Conservation (phyloP, 1,140 invertebrate genomes). For the Theocolax elegans region DNA sequence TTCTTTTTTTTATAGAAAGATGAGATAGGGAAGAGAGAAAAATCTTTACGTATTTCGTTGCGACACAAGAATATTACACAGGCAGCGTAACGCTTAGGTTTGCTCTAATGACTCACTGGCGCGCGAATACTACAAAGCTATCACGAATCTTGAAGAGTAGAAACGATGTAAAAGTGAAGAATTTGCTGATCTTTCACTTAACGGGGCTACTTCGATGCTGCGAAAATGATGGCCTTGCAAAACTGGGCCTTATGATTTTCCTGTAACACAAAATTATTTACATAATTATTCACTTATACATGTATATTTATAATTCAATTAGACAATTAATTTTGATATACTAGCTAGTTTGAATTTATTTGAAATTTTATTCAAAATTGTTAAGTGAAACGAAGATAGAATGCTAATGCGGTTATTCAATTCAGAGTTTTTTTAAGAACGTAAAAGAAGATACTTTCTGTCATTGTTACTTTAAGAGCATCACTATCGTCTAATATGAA, state of each 20-base stretch:
- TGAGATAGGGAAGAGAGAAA: conserved; percentile 33
- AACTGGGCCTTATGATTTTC: conserved; percentile 18
- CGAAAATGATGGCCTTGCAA: conserved; percentile 25
- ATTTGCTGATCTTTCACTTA: conserved; percentile 25
- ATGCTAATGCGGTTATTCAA: no score
- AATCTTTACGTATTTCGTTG: conserved; percentile 43
- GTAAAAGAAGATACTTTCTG: no score
- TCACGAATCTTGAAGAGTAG: conserved; percentile 35
- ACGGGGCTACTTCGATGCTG: conserved; percentile 37
- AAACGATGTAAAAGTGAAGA: conserved; percentile 35
- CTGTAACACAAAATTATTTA: conserved; percentile 31
- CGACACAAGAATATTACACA: conserved; percentile 40
- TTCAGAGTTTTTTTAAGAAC: no score
- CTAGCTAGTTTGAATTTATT: no score
- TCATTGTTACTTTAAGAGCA: no score
- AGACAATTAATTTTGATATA: no score
- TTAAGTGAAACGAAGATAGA: no score
- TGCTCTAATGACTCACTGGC: conserved; percentile 35
- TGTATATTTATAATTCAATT: no score
- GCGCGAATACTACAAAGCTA: conserved; percentile 40
- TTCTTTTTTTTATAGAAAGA: conserved; percentile 21
- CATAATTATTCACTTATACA: neutral
- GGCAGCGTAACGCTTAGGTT: conserved; percentile 31
- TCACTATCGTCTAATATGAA: no score
- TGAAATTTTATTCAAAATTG: no score